Evolutionary conservation across 1,140 invertebrate species (phyloP).

Genomic region (Megathymus violae): DNA sequence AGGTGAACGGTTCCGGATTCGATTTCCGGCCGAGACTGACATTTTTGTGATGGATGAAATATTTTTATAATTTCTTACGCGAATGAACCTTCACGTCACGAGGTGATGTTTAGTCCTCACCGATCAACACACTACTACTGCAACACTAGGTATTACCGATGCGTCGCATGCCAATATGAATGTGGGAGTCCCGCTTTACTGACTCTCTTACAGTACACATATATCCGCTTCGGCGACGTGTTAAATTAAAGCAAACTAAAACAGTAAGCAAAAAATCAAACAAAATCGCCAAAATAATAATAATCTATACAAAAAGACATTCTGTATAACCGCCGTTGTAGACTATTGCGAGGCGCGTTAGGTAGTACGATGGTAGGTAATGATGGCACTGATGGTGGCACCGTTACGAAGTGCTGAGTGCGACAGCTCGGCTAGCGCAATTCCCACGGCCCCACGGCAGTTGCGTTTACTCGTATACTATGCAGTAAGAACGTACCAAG

Average conservation of each 20-base stretch:
- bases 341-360: constrained; percentile 20
- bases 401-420: constrained; percentile 57
- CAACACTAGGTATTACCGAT: too few relatives aligned
- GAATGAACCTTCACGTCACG: too few relatives aligned
- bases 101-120: too few relatives aligned
- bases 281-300: neutral
- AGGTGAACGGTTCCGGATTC: too few relatives aligned
- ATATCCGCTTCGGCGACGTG: too few relatives aligned
- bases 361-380: constrained; percentile 36
- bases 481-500: constrained; percentile 45
- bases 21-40: too few relatives aligned
- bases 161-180: too few relatives aligned
- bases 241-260: neutral
- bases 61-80: too few relatives aligned
- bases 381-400: constrained; percentile 42
- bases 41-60: too few relatives aligned
- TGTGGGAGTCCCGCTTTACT: too few relatives aligned
- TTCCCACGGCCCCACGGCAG: constrained; percentile 77
- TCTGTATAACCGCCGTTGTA: constrained; percentile 21
- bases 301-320: constrained; percentile 5
- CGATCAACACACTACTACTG: too few relatives aligned
- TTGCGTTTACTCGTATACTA: constrained; percentile 46
- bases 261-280: neutral
- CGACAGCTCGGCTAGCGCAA: constrained; percentile 37
- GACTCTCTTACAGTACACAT: too few relatives aligned